Evolutionary conservation across 2,113 vertebrate species (phyloP).

Genomic region (Phyllostomus discolor): DNA sequence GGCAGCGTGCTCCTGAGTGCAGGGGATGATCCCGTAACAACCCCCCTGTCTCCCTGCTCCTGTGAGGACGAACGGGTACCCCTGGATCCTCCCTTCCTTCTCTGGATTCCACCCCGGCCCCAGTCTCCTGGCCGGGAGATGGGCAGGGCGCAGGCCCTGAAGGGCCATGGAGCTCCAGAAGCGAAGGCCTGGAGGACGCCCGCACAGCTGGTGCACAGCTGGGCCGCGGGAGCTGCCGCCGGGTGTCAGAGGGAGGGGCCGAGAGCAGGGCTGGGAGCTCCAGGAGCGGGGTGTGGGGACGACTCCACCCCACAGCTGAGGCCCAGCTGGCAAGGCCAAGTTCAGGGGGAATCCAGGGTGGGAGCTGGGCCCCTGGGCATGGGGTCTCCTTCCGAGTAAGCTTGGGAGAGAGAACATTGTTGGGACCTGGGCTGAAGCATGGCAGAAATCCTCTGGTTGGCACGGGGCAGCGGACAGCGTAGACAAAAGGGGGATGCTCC

Average conservation of each 20-base stretch:
- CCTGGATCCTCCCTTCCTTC: neutral
- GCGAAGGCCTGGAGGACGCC: fast-evolving
- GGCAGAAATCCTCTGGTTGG: neutral
- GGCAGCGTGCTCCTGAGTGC: fast-evolving
- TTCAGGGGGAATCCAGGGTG: fast-evolving
- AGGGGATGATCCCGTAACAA: fast-evolving
- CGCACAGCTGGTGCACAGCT: constrained; percentile 10
- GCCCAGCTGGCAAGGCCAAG: neutral
- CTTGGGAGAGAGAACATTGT: fast-evolving
- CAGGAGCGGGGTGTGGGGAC: fast-evolving
- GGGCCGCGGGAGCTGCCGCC: neutral
- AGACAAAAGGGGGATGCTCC: neutral
- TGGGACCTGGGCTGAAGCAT: neutral
- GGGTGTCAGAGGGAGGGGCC: neutral
- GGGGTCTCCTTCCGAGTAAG: neutral
- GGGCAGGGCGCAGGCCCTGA: neutral
- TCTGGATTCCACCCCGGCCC: neutral
- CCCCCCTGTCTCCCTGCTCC: too few relatives aligned
- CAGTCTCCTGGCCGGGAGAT: neutral
- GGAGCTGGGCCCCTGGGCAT: fast-evolving
- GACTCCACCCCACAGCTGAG: neutral
- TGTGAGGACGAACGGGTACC: too few relatives aligned
- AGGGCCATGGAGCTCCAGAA: neutral
- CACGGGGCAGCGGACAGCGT: fast-evolving
- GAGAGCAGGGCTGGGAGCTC: neutral